Base-by-base conservation (phyloP, 2,888 invertebrate genomes). In the Rapana venosa region DNA sequence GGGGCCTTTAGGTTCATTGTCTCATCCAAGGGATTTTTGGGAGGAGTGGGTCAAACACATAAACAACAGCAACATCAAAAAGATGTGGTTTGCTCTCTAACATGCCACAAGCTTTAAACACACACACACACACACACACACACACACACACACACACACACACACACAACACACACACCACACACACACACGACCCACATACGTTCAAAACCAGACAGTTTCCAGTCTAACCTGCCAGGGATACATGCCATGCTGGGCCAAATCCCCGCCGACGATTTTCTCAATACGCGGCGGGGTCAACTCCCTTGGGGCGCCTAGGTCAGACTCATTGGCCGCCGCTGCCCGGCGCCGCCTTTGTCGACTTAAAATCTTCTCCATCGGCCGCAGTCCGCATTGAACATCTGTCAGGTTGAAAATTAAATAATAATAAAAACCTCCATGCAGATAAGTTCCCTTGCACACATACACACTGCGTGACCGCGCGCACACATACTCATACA, bases 161-260 rank as follows among this genome's bases (percentile, higher is more conserved):
- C 84, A 84, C 15, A 36, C 36, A 35, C 35, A 47, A 35, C 22
- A 26, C 74, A 74, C 17, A n/a, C n/a, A n/a, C n/a, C n/a, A n/a
- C n/a, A n/a, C n/a, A n/a, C n/a, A n/a, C n/a, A n/a, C n/a, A n/a
- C n/a, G n/a, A n/a, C n/a, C n/a, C n/a, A n/a, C n/a, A 70, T 47
- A 47, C 47, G 47, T 47, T 47, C 47, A 47, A 47, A 47, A 47
- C 47, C 1, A 74, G 8, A 5, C 74, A n/a, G 30, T n/a, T 13
- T 74, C 2, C 2, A 26, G 74, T 2, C 94, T 93, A 15, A 94
- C 95, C 91, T 95, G 95, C 96, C 96, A 96, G 0, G 96, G 95
- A 90, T 93, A 94, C 74, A 93, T 92, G 22, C 96, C 96, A 87
- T 94, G 93, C 1, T 90, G 88, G 0, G 95, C 94, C 47, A 91